Conservation (phyloP, 37 sponge, comb jelly and placozoan species). For the Hexactinellida sp. region DNA sequence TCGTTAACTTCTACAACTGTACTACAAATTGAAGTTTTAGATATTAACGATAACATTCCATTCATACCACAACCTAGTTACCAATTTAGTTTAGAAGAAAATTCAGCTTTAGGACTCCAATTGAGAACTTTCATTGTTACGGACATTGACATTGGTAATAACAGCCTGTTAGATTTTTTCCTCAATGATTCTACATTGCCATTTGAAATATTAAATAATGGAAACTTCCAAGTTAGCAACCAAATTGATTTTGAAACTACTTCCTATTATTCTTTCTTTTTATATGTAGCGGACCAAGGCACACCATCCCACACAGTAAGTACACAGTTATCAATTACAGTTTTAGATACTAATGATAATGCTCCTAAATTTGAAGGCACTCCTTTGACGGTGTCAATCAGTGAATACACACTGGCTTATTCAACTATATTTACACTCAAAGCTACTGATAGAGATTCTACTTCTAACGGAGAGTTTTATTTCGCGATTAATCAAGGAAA, state of each 20-base stretch:
- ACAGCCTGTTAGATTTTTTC: not conserved
- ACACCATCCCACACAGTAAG: not conserved
- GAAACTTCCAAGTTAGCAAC: not conserved
- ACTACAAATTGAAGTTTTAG: not conserved
- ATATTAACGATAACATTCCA: not conserved
- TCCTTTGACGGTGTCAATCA: not conserved
- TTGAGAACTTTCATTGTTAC: not conserved
- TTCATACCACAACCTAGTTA: not conserved
- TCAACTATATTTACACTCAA: not conserved
- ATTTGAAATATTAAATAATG: not conserved
- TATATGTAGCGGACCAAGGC: not conserved
- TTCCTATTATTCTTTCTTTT: not conserved
- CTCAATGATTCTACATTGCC: not conserved
- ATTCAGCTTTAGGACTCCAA: not conserved
- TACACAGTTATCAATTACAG: not conserved
- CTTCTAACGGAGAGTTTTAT: not conserved
- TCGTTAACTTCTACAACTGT: not conserved
- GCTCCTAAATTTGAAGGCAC: not conserved
- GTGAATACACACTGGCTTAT: not conserved
- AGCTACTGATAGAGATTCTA: not conserved
- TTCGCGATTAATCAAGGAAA: not conserved
- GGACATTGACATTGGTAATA: not conserved
- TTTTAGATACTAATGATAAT: constrained; percentile 2
- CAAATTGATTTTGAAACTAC: not conserved
- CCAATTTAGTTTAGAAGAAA: not conserved